phyloP scores from a whole-genome alignment of 2,113 vertebrate species.

The Cyprinodon tularosa region DNA sequence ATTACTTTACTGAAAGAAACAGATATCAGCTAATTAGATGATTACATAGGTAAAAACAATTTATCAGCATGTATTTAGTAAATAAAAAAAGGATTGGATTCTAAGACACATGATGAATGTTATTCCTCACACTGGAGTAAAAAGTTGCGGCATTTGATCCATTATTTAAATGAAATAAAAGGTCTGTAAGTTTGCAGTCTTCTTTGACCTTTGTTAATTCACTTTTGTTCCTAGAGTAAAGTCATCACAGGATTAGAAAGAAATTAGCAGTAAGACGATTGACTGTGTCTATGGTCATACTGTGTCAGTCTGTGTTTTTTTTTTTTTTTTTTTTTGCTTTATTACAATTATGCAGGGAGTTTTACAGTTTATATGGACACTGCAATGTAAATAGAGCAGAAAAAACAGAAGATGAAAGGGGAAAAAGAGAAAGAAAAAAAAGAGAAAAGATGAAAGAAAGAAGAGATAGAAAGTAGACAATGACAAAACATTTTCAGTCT shows the following conservation, averaged over 20 bases:
- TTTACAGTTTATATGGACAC: too few relatives aligned
- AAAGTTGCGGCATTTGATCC: background rate
- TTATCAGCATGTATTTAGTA: background rate
- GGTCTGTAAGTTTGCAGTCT: background rate
- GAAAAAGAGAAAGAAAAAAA: too few relatives aligned
- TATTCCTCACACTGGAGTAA: background rate
- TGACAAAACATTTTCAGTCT: too few relatives aligned
- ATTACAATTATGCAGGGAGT: too few relatives aligned
- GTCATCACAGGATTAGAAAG: background rate
- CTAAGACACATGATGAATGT: background rate
- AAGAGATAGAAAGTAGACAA: too few relatives aligned
- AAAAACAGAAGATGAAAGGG: too few relatives aligned
- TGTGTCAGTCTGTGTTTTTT: too few relatives aligned
- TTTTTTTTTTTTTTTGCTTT: too few relatives aligned
- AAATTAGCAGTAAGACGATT: background rate
- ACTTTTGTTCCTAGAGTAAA: background rate
- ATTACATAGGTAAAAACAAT: slow-evolving; percentile 2
- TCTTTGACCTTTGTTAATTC: background rate
- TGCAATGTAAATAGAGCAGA: too few relatives aligned
- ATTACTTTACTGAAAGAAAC: background rate
- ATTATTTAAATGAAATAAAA: background rate
- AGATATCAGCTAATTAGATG: slow-evolving; percentile 3
- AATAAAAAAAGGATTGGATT: background rate
- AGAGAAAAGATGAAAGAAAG: too few relatives aligned
- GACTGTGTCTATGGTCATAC: background rate